Evolutionary conservation across 1,140 invertebrate species (phyloP), one percentile per base, ranked within the genome.

Genomic region (Drosophila nebulosa): DNA sequence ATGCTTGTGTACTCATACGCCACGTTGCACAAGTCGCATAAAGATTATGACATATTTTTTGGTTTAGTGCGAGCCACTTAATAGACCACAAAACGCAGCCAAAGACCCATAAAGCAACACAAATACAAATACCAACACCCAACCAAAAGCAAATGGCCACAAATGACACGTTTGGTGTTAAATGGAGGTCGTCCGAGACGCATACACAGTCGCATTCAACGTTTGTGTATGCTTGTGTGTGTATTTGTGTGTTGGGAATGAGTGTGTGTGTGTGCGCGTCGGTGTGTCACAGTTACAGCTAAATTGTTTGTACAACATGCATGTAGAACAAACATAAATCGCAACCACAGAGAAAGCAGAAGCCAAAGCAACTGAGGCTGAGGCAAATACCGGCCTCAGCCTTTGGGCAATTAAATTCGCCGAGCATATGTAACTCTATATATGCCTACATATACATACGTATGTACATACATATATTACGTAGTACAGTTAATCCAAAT

Each of bases 161-260:
- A 86, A 86, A 86, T 86, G 81, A 88, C 81, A 86, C 81, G 81
- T 86, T 86, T 88, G 81, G 81, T 86, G 83, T 86, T 86, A 86
- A 88, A 86, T 86, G 74, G 81, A 81, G 81, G 81, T 86, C 81
- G 81, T 72, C 74, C 72, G 58, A 59, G 66, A 55, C 74, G 72
- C 74, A 74, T 66, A 74, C 71, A 24, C 22, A 74, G 46, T 59
- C 30, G 36, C 60, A 50, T 46, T 21, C n/a, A n/a, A 55, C 36
- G 27, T 27, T 21, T 18, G 32, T 51, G 9, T 42, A 6, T 6
- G 6, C n/a, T n/a, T 21, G 2, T 30, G 30, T 51, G 30, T 18
- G 9, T 59, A 26, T 71, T 50, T 60, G 24, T 62, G 18, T 55
- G 67, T 72, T 66, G 24, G 56, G 27, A 39, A 42, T 64, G 67